Percentiles rank a stretch among this genome's conserved stretches.
Conservation (phyloP, 2,113 vertebrate genomes). For the Passer domesticus region DNA sequence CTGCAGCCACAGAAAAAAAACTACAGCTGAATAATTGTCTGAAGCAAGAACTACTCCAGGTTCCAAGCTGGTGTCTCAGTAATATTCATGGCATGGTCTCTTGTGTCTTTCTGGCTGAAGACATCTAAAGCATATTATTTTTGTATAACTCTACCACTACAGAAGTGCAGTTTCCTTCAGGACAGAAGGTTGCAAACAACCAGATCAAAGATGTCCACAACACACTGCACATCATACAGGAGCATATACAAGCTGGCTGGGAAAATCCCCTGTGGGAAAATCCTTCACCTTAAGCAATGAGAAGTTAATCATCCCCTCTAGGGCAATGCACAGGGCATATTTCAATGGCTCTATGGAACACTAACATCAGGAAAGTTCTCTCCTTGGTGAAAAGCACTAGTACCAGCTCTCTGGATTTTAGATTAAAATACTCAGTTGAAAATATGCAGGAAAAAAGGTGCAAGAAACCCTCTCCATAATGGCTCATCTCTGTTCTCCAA, state of each 20-base stretch:
- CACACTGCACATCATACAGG: not conserved
- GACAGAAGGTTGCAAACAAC: not conserved
- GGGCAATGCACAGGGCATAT: not conserved
- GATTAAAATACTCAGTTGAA: not conserved
- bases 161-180: not conserved
- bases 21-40: not conserved
- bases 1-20: not conserved
- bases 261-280: not conserved
- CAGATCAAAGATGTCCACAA: accelerated
- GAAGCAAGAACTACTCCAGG: not conserved
- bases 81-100: not conserved
- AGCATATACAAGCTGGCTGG: not conserved
- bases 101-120: not conserved
- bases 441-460: not conserved
- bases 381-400: not conserved
- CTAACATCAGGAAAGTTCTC: not conserved
- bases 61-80: not conserved
- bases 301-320: not conserved
- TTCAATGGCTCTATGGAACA: not conserved
- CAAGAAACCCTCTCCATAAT: not conserved
- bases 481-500: not conserved
- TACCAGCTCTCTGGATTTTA: not conserved
- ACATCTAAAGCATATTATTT: not conserved
- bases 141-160: not conserved
- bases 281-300: not conserved